phyloP scores from a whole-genome alignment of 2,888 invertebrate genomes.

The Timema cristinae region DNA sequence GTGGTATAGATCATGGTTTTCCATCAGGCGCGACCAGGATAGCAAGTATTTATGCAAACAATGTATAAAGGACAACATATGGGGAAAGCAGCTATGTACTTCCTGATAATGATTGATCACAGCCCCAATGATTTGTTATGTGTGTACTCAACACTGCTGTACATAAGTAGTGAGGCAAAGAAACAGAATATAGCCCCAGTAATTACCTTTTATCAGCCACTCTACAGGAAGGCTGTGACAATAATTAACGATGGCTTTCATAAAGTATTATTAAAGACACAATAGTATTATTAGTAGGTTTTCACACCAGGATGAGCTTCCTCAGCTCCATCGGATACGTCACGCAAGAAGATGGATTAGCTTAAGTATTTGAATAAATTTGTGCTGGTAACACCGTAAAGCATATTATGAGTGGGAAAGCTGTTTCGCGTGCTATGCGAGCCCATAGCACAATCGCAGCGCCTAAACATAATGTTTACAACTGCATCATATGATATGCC shows the following conservation, averaged over 20 bases:
- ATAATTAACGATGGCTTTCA: neutral
- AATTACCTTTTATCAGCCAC: neutral
- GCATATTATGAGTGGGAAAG: conserved; percentile 10
- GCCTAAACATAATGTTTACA: conserved; percentile 7
- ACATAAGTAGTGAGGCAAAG: conserved; percentile 10
- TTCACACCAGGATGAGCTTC: conserved; percentile 5
- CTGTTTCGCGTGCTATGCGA: conserved; percentile 5
- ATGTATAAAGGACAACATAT: neutral
- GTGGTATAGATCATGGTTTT: neutral
- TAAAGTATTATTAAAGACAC: neutral
- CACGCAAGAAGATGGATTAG: neutral
- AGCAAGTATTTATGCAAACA: neutral
- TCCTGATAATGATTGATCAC: neutral
- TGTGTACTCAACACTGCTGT: neutral
- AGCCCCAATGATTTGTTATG: neutral
- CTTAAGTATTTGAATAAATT: neutral
- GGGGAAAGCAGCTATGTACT: neutral
- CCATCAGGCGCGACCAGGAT: neutral
- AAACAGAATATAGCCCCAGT: neutral
- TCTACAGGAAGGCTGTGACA: conserved; percentile 1
- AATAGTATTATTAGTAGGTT: neutral
- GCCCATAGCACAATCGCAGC: neutral
- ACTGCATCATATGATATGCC: conserved; percentile 9
- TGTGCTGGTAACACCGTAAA: neutral
- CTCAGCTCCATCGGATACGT: neutral